Evolutionary conservation across 2,888 invertebrate species (phyloP).

Genomic region (Hofmannophila pseudospretella): DNA sequence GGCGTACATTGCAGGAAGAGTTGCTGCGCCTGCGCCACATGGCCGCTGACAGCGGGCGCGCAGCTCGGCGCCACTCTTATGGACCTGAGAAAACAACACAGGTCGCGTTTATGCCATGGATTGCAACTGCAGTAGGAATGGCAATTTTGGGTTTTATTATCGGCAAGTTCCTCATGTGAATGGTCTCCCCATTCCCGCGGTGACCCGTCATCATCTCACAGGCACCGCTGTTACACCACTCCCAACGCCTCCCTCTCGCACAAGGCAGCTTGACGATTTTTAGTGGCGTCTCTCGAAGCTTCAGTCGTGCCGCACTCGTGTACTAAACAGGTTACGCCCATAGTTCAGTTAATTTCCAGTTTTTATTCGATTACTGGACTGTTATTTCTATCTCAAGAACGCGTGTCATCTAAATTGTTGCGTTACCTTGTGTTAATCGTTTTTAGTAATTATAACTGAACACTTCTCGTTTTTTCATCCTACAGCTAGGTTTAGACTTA

Average conservation of each 20-base stretch:
- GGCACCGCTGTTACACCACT: slow-evolving; percentile 52
- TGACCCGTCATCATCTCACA: slow-evolving; percentile 43
- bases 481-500: too few species aligned
- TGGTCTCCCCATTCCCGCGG: slow-evolving; percentile 43
- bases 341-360: slow-evolving; percentile 2
- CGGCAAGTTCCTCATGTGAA: slow-evolving; percentile 91
- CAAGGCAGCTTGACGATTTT: slow-evolving; percentile 33
- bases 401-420: neutral
- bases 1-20: slow-evolving; percentile 82
- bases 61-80: slow-evolving; percentile 58
- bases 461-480: too few species aligned
- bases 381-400: neutral
- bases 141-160: slow-evolving; percentile 85
- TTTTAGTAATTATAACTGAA: too few species aligned
- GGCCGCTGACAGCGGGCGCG: slow-evolving; percentile 48
- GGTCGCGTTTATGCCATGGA: slow-evolving; percentile 78
- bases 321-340: neutral
- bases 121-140: slow-evolving; percentile 82
- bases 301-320: slow-evolving; percentile 9
- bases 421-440: slow-evolving; percentile 1
- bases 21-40: slow-evolving; percentile 77
- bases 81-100: slow-evolving; percentile 79
- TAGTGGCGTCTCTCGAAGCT: slow-evolving; percentile 13
- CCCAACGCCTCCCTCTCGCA: slow-evolving; percentile 46
- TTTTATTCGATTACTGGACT: neutral